Percentiles rank a stretch among this genome's conserved stretches.
Conservation (phyloP, 37 sponge, comb jelly and placozoan genomes). For the Tethya wilhelma region DNA sequence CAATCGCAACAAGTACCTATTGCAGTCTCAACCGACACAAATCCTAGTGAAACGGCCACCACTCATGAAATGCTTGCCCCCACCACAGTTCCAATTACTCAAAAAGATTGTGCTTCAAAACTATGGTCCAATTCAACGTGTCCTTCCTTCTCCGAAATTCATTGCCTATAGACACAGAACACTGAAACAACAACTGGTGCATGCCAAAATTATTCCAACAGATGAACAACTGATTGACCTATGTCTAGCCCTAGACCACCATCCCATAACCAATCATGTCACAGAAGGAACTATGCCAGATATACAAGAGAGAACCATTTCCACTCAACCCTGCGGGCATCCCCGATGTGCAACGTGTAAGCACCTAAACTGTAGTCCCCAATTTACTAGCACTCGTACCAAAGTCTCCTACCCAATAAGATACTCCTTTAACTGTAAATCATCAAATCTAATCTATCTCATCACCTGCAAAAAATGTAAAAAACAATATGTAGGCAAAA, state of each 20-base stretch:
- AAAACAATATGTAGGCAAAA: slow-evolving; percentile 45
- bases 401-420: slow-evolving; percentile 2
- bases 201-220: slow-evolving; percentile 7
- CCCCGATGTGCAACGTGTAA: slow-evolving; percentile 31
- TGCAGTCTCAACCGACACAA: background rate
- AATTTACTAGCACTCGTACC: slow-evolving; percentile 13
- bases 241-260: background rate
- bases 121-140: background rate
- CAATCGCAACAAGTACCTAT: background rate
- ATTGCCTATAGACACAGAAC: slow-evolving; percentile 2
- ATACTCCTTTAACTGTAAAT: slow-evolving; percentile 16
- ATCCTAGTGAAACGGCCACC: background rate
- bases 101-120: slow-evolving; percentile 17
- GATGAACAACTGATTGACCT: slow-evolving; percentile 14
- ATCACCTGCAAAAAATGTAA: slow-evolving; percentile 40
- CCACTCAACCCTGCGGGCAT: background rate
- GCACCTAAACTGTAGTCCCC: slow-evolving; percentile 5
- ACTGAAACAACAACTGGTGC: background rate
- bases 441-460: slow-evolving; percentile 35
- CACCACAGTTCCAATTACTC: slow-evolving; percentile 20
- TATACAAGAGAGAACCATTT: background rate
- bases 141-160: slow-evolving; percentile 4
- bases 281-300: background rate
- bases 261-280: background rate
- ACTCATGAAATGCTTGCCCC: slow-evolving; percentile 29